phyloP scores from a whole-genome alignment of 2,888 invertebrate genomes.

The Priocnemis perturbator region DNA sequence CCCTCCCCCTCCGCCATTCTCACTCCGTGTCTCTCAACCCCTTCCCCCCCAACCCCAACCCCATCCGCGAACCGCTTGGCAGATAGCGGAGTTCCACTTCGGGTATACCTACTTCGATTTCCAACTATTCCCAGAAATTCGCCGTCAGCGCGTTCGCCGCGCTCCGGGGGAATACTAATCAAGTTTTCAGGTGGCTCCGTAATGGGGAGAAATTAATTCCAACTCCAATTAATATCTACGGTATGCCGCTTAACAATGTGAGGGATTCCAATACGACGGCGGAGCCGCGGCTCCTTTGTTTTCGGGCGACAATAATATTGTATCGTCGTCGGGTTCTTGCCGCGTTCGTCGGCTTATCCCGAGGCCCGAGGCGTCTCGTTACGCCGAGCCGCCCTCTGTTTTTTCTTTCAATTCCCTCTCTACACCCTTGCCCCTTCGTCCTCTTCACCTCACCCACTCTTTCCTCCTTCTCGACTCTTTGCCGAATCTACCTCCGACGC shows the following conservation, averaged over 20 bases:
- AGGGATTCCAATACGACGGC: constrained; percentile 36
- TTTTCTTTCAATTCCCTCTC: neutral
- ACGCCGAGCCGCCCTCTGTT: constrained; percentile 4
- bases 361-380: neutral
- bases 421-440: neutral
- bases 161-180: constrained; percentile 63
- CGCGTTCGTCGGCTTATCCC: neutral
- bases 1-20: neutral
- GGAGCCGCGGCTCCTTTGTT: constrained; percentile 4
- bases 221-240: constrained; percentile 59
- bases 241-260: constrained; percentile 51
- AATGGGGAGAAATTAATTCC: constrained; percentile 58
- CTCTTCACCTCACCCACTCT: too few relatives aligned
- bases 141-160: constrained; percentile 52
- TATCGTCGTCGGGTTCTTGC: neutral
- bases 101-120: constrained; percentile 52
- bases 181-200: constrained; percentile 63
- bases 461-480: too few relatives aligned
- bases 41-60: neutral
- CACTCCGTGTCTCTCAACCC: neutral
- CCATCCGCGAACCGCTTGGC: neutral
- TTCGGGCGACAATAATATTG: constrained; percentile 19
- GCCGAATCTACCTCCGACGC: too few relatives aligned
- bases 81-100: constrained; percentile 12
- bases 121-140: constrained; percentile 58